Percentiles rank a stretch among this genome's conserved stretches.
These are phyloP conservation scores for Hylyphantes graminicola DNA, from an alignment of 1,140 invertebrate species.

Conservation along the genomic window DNA sequence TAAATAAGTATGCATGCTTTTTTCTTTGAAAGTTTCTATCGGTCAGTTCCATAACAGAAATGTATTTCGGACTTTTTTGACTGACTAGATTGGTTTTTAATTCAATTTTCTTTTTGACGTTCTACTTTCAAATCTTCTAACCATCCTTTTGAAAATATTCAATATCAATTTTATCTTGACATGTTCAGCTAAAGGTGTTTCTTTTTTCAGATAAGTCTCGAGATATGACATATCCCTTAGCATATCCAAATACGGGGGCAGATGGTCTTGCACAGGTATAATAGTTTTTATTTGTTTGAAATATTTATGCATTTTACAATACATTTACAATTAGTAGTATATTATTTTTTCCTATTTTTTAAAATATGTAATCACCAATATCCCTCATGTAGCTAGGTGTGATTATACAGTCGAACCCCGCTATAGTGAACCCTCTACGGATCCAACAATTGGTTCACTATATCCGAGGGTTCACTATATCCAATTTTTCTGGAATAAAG, in stretches of 20 bases:
- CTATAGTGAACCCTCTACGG: too few relatives aligned
- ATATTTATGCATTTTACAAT: background rate
- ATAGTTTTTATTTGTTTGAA: background rate
- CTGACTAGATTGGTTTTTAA: background rate
- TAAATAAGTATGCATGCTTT: too few relatives aligned
- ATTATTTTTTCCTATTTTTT: background rate
- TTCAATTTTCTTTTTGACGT: background rate
- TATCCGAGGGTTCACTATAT: too few relatives aligned
- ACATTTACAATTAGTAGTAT: background rate
- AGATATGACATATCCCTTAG: constrained; percentile 56
- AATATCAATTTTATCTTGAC: too few relatives aligned
- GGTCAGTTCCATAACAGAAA: too few relatives aligned
- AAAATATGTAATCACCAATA: too few relatives aligned
- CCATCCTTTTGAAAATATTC: background rate
- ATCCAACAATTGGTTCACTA: too few relatives aligned
- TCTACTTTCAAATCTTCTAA: background rate
- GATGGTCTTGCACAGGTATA: constrained; percentile 55
- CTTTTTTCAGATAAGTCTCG: constrained; percentile 55
- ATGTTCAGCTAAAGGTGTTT: background rate
- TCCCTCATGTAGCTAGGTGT: too few relatives aligned
- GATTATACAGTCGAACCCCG: too few relatives aligned
- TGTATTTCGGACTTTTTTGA: background rate
- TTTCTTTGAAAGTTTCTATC: too few relatives aligned
- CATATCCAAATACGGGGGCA: constrained; percentile 47
- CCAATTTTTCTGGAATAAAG: too few relatives aligned